These are phyloP conservation scores for Palaemon carinicauda DNA, from an alignment of 1,140 invertebrate genomes.

Conservation along the genomic window DNA sequence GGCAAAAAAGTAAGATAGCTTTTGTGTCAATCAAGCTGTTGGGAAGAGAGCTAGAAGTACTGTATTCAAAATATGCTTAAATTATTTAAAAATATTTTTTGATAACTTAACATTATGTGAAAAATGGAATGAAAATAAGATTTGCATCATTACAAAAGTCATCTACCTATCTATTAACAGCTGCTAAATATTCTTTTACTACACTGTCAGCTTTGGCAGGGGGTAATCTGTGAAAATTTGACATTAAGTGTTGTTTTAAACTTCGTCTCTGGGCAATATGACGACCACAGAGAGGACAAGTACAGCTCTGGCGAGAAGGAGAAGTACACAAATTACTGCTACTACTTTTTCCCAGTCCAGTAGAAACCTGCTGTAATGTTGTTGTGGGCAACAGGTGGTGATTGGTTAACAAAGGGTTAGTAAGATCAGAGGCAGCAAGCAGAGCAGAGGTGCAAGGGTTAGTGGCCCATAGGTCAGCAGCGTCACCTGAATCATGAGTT, in stretches of 20 bases:
- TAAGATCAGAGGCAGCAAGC: slow-evolving; percentile 51
- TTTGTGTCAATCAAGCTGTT: not conserved
- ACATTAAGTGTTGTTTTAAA: slow-evolving; percentile 59
- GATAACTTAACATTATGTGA: slow-evolving; percentile 31
- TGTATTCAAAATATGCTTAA: slow-evolving; percentile 30
- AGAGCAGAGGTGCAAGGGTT: slow-evolving; percentile 53
- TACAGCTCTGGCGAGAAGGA: slow-evolving; percentile 57
- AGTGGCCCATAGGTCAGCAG: slow-evolving; percentile 52
- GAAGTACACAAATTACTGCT: slow-evolving; percentile 32
- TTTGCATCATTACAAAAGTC: not conserved
- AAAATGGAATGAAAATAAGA: not conserved
- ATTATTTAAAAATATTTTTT: slow-evolving; percentile 14
- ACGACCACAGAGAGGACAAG: slow-evolving; percentile 57
- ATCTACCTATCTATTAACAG: slow-evolving; percentile 33
- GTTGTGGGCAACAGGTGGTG: slow-evolving; percentile 46
- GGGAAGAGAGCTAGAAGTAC: slow-evolving; percentile 19
- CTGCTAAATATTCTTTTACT: slow-evolving; percentile 52
- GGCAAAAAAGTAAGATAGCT: too few relatives aligned
- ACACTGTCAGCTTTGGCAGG: slow-evolving; percentile 55
- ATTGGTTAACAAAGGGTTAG: slow-evolving; percentile 46
- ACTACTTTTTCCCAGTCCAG: slow-evolving; percentile 11
- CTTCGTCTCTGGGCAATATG: slow-evolving; percentile 59
- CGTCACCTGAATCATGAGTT: slow-evolving; percentile 43
- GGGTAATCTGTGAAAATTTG: slow-evolving; percentile 58
- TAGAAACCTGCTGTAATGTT: slow-evolving; percentile 25